phyloP scores from a whole-genome alignment of 2,888 invertebrate genomes.

The Phyllotreta cruciferae region DNA sequence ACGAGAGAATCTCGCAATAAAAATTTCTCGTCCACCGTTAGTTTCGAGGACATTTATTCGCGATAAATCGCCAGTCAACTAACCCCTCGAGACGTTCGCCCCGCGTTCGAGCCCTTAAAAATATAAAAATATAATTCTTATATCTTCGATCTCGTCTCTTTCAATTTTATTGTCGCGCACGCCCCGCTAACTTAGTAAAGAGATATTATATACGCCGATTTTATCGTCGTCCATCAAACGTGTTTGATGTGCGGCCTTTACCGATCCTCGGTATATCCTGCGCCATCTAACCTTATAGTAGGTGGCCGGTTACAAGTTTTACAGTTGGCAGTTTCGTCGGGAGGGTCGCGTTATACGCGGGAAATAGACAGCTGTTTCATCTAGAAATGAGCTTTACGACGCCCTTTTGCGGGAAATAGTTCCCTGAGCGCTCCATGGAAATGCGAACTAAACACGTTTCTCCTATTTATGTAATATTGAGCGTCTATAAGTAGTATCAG shows the following conservation, averaged over 20 bases:
- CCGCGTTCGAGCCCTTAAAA: neutral
- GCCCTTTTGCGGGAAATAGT: constrained; percentile 19
- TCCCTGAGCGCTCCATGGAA: constrained; percentile 5
- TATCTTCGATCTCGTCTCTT: neutral
- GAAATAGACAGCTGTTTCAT: constrained; percentile 31
- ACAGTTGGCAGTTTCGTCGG: constrained; percentile 29
- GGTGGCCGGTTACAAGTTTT: constrained; percentile 24
- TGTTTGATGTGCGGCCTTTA: neutral
- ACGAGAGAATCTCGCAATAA: too few species aligned
- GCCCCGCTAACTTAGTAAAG: too few species aligned
- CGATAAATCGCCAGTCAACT: too few species aligned
- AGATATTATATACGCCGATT: too few species aligned
- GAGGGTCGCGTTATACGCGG: constrained; percentile 22
- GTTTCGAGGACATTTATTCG: too few species aligned
- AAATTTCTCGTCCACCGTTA: too few species aligned
- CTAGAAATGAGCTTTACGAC: constrained; percentile 33
- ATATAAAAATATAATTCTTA: neutral
- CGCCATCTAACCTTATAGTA: neutral
- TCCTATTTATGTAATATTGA: too few species aligned
- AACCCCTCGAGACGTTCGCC: neutral
- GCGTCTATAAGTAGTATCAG: too few species aligned
- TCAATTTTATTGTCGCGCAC: too few species aligned
- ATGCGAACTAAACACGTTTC: neutral
- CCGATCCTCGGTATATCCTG: constrained; percentile 2
- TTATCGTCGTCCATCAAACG: neutral